A percentile compares a stretch with the other conserved stretches of the same genome.
Evolutionary conservation across 2,113 vertebrate genomes (phyloP).

Genomic region (Odocoileus virginianus): DNA sequence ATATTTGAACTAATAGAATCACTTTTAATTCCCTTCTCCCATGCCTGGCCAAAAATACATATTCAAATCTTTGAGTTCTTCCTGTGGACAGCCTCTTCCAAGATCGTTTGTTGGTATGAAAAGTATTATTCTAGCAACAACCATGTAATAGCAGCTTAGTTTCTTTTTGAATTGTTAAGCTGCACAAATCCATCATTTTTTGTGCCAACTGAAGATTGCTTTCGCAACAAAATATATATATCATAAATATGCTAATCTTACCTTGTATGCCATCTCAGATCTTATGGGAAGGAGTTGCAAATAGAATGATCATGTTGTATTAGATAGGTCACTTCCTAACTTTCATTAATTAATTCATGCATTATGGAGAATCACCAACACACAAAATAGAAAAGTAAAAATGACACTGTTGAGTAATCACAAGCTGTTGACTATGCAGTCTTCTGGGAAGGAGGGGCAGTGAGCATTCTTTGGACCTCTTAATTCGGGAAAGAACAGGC

Average conservation of each 20-base stretch:
- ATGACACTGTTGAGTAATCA: neutral
- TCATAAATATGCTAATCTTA: neutral
- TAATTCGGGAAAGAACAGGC: constrained; percentile 48
- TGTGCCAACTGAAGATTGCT: neutral
- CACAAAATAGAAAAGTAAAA: constrained; percentile 28
- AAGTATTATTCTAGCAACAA: neutral
- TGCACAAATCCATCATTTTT: neutral
- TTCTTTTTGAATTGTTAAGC: constrained; percentile 29
- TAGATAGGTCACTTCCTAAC: neutral
- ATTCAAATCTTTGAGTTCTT: neutral
- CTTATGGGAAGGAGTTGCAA: neutral
- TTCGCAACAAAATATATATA: neutral
- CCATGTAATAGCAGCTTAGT: neutral
- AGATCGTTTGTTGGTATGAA: neutral
- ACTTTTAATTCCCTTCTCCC: neutral
- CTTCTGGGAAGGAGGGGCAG: neutral
- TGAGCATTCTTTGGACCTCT: constrained; percentile 26
- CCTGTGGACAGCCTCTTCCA: neutral
- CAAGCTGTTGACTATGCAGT: neutral
- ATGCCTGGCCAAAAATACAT: neutral
- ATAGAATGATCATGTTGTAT: neutral
- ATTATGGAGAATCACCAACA: neutral
- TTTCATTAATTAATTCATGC: neutral
- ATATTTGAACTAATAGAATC: neutral
- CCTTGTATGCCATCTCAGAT: neutral